These are phyloP conservation scores for Diorhabda elongata DNA, from an alignment of 1,140 invertebrate genomes.

Conservation along the genomic window DNA sequence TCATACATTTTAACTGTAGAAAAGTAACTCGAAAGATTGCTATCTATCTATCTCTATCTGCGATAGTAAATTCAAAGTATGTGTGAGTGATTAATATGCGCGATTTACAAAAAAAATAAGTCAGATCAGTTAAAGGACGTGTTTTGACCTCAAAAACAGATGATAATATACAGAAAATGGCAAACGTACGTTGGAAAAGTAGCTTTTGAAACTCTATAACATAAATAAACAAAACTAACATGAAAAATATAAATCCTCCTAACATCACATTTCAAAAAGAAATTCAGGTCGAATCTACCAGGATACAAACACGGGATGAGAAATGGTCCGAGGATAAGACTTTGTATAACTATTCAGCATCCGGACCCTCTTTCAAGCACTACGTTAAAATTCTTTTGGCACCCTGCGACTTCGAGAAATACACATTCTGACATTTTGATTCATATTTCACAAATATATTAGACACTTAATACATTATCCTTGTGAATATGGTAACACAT, in stretches of 20 bases:
- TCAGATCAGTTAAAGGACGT: too few relatives aligned
- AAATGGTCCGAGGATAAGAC: constrained; percentile 16
- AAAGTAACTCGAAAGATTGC: too few relatives aligned
- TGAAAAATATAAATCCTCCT: not conserved
- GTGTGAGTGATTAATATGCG: too few relatives aligned
- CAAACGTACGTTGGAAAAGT: too few relatives aligned
- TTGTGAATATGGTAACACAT: not conserved
- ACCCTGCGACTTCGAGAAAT: constrained; percentile 25
- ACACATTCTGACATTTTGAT: constrained; percentile 31
- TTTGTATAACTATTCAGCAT: constrained; percentile 12
- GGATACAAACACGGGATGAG: constrained; percentile 17
- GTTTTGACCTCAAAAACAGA: too few relatives aligned
- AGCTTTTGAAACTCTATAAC: too few relatives aligned
- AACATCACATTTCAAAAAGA: constrained; percentile 13
- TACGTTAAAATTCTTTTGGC: constrained; percentile 23
- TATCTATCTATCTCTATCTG: too few relatives aligned
- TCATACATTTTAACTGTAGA: too few relatives aligned
- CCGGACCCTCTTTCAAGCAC: constrained; percentile 16
- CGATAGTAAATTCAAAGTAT: too few relatives aligned
- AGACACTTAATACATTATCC: not conserved
- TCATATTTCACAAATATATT: constrained; percentile 31
- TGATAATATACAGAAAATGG: too few relatives aligned
- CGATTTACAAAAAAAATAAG: too few relatives aligned
- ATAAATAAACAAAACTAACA: too few relatives aligned
- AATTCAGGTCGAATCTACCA: constrained; percentile 16